Evolutionary conservation across 2,888 invertebrate genomes (phyloP), one percentile per base, ranked within the genome.

Genomic region (Euphydryas editha): DNA sequence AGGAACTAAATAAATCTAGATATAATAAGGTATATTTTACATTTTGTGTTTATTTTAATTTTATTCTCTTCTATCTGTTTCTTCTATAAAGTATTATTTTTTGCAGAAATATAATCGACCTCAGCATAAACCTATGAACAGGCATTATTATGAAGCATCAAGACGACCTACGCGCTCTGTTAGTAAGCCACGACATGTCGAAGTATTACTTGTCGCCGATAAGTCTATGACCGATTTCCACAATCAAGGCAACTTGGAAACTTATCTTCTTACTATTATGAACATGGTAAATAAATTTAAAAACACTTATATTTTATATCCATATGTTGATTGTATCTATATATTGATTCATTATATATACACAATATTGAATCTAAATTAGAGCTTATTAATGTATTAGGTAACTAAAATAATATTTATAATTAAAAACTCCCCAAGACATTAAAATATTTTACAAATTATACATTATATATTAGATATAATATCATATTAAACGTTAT

Each of bases 231-330:
- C 96, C 74, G 95, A 96, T 61, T 98, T 97, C 84, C 98, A 98
- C 88, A 94, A 96, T 77, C 95, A 96, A 76, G 96, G 96, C 80
- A 96, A 96, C 81, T 94, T 97, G 73, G 96, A 97, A 83, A 96
- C 95, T 8, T 98, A 98, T 87, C 94, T 98, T 36, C 93, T 98
- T 61, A 98, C 98, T 60, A 96, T 98, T 73, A 97, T 98, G 97
- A 98, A 98, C 84, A 98, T 98, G 97, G 98, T 94, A 86, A 85
- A 88, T 77, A 71, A 20, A 49, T 30, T 55, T 18, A 61, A 54
- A 61, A 62, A 55, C 55, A 55, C 42, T 36, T n/a, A 42, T 62
- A 47, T 46, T 4, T 11, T 42, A 42, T 42, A 15, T 46, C 30
- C 1, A 46, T 7, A 3, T 39, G 4, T 5, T 39, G 7, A 39